phyloP scores from a whole-genome alignment of 2,797 vertebrate species.

The Remorina albescens region DNA sequence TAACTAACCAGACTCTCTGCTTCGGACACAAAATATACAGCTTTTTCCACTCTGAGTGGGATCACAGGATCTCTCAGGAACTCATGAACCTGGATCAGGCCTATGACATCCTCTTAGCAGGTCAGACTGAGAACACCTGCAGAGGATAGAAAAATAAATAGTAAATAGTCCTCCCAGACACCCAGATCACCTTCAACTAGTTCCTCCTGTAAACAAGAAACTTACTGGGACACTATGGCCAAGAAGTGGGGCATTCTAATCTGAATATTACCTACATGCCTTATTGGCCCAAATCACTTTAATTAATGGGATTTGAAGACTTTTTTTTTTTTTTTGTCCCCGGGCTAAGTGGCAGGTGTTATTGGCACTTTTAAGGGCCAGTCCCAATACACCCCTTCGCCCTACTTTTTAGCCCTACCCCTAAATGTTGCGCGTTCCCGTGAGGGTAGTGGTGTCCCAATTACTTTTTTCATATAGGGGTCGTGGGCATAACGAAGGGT shows the following conservation, averaged over 20 bases:
- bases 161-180: slow-evolving; percentile 13
- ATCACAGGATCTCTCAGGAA: neutral
- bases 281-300: slow-evolving; percentile 15
- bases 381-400: too few relatives aligned
- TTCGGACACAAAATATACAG: neutral
- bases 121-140: neutral
- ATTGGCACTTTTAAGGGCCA: too few relatives aligned
- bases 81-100: neutral
- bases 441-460: too few relatives aligned
- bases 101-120: neutral
- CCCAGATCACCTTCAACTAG: neutral
- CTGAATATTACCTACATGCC: slow-evolving; percentile 19
- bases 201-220: neutral
- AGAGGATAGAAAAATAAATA: neutral
- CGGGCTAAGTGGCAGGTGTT: too few relatives aligned
- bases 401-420: too few relatives aligned
- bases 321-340: slow-evolving; percentile 1
- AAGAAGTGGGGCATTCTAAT: neutral
- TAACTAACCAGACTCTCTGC: neutral
- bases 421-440: too few relatives aligned
- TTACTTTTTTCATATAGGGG: too few relatives aligned
- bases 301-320: slow-evolving; percentile 29
- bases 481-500: too few relatives aligned
- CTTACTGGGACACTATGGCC: slow-evolving; percentile 3
- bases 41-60: slow-evolving; percentile 3